Evolutionary conservation across 2,797 vertebrate genomes (phyloP).

Genomic region (Myotis vivesi): DNA sequence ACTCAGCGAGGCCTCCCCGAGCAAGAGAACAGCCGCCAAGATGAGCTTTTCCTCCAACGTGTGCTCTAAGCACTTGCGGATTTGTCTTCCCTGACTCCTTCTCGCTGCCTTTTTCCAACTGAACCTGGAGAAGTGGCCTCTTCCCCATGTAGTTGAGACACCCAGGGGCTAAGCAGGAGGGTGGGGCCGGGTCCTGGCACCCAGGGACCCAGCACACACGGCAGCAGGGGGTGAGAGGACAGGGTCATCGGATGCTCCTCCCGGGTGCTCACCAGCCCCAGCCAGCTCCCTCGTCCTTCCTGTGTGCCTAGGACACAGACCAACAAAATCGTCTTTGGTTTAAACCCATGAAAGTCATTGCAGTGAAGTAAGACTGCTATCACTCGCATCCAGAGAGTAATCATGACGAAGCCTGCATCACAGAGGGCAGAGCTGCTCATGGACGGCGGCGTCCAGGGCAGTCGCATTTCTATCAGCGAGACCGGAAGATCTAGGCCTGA

Average conservation of each 20-base stretch:
- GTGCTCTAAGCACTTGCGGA: no score
- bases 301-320: neutral
- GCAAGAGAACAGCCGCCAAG: no score
- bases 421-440: neutral
- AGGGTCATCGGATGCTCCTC: neutral
- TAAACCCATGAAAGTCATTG: conserved; percentile 22
- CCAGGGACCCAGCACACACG: neutral
- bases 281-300: neutral
- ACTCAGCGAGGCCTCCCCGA: no score
- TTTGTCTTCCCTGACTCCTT: no score
- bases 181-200: rapidly evolving
- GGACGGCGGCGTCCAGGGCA: no score
- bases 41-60: no score
- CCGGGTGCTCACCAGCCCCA: neutral
- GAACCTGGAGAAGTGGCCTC: no score
- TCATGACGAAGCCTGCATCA: neutral
- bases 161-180: rapidly evolving
- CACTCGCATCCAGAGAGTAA: neutral
- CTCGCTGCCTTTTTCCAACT: no score
- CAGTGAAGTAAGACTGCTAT: neutral
- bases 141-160: neutral
- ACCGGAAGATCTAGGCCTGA: no score
- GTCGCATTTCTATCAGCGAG: no score
- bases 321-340: neutral
- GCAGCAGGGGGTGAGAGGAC: neutral